These are phyloP conservation scores for Lasioglossum baleicum DNA, from an alignment of 1,140 invertebrate species.

Conservation along the genomic window DNA sequence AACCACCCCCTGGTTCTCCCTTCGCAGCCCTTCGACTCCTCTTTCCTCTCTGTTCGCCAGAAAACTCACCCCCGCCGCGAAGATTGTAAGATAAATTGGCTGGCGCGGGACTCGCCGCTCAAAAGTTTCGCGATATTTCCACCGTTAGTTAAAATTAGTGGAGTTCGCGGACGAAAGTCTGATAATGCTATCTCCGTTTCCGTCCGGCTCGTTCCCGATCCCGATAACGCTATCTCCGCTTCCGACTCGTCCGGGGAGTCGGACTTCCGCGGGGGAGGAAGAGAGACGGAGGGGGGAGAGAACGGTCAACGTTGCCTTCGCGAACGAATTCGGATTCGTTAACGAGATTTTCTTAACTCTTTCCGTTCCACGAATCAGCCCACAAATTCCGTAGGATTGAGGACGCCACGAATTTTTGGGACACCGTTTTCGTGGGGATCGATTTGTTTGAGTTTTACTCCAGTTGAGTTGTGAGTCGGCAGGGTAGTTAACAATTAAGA, in stretches of 20 bases:
- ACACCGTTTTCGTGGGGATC: not conserved
- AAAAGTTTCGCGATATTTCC: slow-evolving; percentile 65
- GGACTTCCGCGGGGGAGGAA: not conserved
- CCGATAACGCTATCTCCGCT: slow-evolving; percentile 15
- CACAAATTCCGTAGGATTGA: not conserved
- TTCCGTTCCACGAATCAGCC: too few relatives aligned
- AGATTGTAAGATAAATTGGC: slow-evolving; percentile 64
- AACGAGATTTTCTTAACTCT: not conserved
- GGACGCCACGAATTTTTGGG: not conserved
- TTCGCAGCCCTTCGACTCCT: not conserved
- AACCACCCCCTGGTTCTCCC: too few relatives aligned
- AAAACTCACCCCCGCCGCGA: not conserved
- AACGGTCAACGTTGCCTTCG: not conserved
- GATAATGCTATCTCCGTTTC: slow-evolving; percentile 60
- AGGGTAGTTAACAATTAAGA: too few relatives aligned
- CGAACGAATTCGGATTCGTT: slow-evolving; percentile 5
- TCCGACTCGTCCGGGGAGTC: not conserved
- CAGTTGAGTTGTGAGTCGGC: too few relatives aligned
- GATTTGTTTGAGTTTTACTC: not conserved
- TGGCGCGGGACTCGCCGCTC: slow-evolving; percentile 43
- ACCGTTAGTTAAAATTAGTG: slow-evolving; percentile 62
- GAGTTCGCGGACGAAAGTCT: slow-evolving; percentile 54
- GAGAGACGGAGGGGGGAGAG: too few relatives aligned
- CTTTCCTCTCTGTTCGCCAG: not conserved
- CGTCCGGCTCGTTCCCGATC: slow-evolving; percentile 13